A percentile compares a stretch with the other conserved stretches of the same genome.
phyloP scores from a whole-genome alignment of 2,113 vertebrate species.

The Zosterops pallidus region DNA sequence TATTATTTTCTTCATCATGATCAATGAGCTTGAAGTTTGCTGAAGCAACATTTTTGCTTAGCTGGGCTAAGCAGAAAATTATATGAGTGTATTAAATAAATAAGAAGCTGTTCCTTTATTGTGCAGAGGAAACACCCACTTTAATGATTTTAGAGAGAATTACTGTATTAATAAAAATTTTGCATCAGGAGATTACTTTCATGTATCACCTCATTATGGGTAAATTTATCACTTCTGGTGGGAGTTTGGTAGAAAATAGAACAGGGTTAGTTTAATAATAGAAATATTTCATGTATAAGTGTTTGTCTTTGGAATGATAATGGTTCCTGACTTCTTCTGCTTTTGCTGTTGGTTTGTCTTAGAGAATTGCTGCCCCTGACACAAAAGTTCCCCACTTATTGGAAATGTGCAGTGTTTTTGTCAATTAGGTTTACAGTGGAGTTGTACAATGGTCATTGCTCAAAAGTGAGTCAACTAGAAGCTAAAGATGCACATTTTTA shows the following conservation, averaged over 20 bases:
- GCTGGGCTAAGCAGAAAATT: conserved; percentile 13
- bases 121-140: neutral
- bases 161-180: conserved; percentile 44
- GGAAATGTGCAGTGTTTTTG: neutral
- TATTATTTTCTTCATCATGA: neutral
- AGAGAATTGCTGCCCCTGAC: neutral
- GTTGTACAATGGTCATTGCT: neutral
- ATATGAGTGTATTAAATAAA: neutral
- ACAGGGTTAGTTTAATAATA: neutral
- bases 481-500: neutral
- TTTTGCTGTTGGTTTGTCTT: neutral
- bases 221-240: neutral
- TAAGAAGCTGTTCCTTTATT: conserved; percentile 12
- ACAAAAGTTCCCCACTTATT: neutral
- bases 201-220: neutral
- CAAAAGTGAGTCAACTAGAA: neutral
- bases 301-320: neutral
- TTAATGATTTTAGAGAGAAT: conserved; percentile 20
- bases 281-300: neutral
- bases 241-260: neutral
- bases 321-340: neutral
- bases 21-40: neutral
- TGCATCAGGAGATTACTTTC: neutral
- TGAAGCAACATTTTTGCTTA: neutral
- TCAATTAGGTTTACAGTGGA: neutral